A percentile compares a stretch with the other conserved stretches of the same genome.
These are phyloP conservation scores for Ia io DNA, from an alignment of 2,113 vertebrate genomes.

Conservation along the genomic window DNA sequence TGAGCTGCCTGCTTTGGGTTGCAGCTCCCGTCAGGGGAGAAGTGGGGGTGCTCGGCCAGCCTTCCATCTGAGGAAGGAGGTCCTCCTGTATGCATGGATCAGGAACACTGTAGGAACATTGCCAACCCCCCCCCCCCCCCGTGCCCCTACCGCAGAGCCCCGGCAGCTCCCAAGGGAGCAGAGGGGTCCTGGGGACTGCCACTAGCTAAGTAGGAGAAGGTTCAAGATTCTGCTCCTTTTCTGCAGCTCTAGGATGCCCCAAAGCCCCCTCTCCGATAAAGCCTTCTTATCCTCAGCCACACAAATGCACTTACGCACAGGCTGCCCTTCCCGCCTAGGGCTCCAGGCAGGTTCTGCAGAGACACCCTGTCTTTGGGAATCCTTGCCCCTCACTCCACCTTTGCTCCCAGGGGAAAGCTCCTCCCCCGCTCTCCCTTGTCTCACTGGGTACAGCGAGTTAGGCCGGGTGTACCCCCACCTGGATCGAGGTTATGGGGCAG, in stretches of 20 bases:
- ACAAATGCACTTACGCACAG: neutral
- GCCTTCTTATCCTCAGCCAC: neutral
- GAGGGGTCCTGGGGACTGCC: neutral
- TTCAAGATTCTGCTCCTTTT: neutral
- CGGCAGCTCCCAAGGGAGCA: neutral
- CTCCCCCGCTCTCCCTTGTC: neutral
- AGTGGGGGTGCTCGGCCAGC: neutral
- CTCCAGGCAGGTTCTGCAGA: neutral
- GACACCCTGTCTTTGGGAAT: neutral
- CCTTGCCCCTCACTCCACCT: neutral
- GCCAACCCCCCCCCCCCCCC: neutral
- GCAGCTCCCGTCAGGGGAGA: neutral
- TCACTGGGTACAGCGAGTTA: neutral
- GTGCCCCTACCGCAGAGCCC: neutral
- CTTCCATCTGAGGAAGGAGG: neutral
- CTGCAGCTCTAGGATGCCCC: neutral
- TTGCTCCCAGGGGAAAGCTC: neutral
- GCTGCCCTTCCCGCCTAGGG: neutral
- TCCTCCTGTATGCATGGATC: neutral
- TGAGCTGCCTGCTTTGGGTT: neutral
- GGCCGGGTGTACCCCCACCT: neutral
- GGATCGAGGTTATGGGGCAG: neutral
- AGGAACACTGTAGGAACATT: neutral
- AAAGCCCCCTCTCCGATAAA: neutral
- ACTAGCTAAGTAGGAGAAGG: neutral